Evolutionary conservation across 2,113 vertebrate species (phyloP).

Genomic region (Periophthalmodon schlosseri): DNA sequence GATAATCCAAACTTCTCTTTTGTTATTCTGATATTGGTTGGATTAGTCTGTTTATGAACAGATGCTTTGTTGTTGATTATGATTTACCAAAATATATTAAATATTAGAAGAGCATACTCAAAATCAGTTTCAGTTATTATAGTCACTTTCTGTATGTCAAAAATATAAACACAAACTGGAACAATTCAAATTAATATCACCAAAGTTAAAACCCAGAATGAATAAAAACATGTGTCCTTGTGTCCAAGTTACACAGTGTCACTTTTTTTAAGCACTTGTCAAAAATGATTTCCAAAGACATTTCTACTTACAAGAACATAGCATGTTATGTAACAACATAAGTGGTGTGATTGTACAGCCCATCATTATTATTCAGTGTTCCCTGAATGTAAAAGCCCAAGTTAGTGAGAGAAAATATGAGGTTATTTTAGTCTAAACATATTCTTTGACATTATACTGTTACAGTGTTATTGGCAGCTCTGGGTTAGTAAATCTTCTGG

Average conservation of each 20-base stretch:
- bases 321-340: too few relatives aligned
- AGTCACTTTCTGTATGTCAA: neutral
- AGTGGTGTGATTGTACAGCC: too few relatives aligned
- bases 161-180: neutral
- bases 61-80: neutral
- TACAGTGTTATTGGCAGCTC: neutral
- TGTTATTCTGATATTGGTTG: constrained; percentile 7
- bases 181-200: neutral
- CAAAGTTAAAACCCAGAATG: neutral
- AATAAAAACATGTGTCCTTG: neutral
- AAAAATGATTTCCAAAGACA: too few relatives aligned
- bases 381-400: neutral
- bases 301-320: too few relatives aligned
- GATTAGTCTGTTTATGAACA: constrained; percentile 3
- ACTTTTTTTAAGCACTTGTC: too few relatives aligned
- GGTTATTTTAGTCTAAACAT: neutral
- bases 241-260: too few relatives aligned
- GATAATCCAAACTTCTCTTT: constrained; percentile 3
- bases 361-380: too few relatives aligned
- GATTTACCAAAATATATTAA: neutral
- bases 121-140: too few relatives aligned
- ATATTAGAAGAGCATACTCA: neutral
- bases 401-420: neutral
- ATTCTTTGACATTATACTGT: neutral
- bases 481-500: constrained; percentile 10